phyloP scores from a whole-genome alignment of 2,888 invertebrate species.

The Eugnorisma glareosa region DNA sequence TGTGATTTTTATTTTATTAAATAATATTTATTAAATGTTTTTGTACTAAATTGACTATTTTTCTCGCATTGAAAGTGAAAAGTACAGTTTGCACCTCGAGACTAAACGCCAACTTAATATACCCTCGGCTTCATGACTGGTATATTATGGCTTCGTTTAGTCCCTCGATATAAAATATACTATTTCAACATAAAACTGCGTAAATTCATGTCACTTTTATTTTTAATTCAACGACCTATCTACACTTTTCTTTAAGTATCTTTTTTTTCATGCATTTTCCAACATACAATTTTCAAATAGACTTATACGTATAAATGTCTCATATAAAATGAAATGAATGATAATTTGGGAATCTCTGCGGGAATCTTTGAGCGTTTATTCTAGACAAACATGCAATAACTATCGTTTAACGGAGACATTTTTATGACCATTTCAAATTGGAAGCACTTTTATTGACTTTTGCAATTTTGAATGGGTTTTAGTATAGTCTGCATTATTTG shows the following conservation, averaged over 20 bases:
- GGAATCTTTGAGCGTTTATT: slow-evolving; percentile 30
- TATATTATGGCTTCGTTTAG: too few relatives aligned
- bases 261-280: neutral
- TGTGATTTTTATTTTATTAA: too few relatives aligned
- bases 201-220: neutral
- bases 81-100: too few relatives aligned
- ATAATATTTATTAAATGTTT: too few relatives aligned
- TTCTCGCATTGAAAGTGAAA: too few relatives aligned
- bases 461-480: slow-evolving; percentile 24
- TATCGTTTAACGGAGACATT: slow-evolving; percentile 60
- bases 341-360: slow-evolving; percentile 39
- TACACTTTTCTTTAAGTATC: neutral
- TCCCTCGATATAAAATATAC: too few relatives aligned
- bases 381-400: slow-evolving; percentile 54
- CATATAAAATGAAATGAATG: slow-evolving; percentile 44
- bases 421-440: slow-evolving; percentile 59
- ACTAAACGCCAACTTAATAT: too few relatives aligned
- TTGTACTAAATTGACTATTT: too few relatives aligned
- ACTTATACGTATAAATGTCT: slow-evolving; percentile 10
- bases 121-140: too few relatives aligned
- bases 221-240: neutral
- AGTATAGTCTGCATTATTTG: slow-evolving; percentile 10
- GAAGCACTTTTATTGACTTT: slow-evolving; percentile 51
- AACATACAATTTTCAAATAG: slow-evolving; percentile 21
- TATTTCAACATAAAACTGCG: neutral